Evolutionary conservation across 2,113 vertebrate species (phyloP).

Genomic region (Asarcornis scutulata): DNA sequence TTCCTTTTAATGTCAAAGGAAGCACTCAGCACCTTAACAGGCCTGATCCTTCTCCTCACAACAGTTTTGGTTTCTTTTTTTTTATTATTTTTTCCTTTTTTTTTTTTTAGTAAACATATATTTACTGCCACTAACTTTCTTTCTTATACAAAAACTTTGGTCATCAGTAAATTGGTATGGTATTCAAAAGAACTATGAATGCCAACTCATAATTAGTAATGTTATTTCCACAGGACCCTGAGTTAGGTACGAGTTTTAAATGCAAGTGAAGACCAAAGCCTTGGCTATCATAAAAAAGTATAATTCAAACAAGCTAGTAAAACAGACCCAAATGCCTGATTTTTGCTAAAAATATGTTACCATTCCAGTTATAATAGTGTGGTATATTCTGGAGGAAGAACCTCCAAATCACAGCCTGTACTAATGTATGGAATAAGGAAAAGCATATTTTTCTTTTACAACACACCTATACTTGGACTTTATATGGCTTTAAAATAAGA

Average conservation of each 20-base stretch:
- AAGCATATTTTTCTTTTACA: not conserved
- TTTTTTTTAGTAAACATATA: not conserved
- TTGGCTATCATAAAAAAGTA: not conserved
- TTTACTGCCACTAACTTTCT: not conserved
- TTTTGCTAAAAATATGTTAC: not conserved
- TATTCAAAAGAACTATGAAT: not conserved
- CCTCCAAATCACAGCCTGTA: not conserved
- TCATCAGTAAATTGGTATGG: not conserved
- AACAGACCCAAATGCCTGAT: not conserved
- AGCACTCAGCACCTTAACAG: no score
- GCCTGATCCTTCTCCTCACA: not conserved
- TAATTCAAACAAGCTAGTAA: not conserved
- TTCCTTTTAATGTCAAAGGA: not conserved
- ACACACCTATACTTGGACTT: not conserved
- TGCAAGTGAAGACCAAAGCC: not conserved
- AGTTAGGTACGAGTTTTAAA: not conserved
- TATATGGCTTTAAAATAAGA: not conserved
- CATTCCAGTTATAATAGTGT: not conserved
- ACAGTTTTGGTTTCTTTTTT: not conserved
- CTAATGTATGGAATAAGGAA: not conserved
- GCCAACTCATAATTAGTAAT: not conserved
- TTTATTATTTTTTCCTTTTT: not conserved
- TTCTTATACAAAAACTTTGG: not conserved
- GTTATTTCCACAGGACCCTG: not conserved
- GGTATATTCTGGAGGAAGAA: no score